These are phyloP conservation scores for Hypomesus transpacificus DNA, from an alignment of 2,113 vertebrate species.

Conservation along the genomic window DNA sequence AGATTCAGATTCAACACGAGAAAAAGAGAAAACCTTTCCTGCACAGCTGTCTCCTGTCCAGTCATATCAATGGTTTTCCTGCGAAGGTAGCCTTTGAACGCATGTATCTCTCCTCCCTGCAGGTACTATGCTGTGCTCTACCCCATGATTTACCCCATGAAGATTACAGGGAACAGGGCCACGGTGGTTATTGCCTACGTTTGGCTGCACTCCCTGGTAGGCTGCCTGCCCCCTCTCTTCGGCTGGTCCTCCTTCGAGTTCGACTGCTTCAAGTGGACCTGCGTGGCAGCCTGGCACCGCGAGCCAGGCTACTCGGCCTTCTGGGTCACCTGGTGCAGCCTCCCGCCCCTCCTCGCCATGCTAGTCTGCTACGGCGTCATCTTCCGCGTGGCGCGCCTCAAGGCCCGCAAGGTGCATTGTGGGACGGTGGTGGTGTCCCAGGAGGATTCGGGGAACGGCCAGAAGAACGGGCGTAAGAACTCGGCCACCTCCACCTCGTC, in stretches of 20 bases:
- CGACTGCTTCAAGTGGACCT: conserved; percentile 95
- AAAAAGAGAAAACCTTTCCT: too few relatives aligned
- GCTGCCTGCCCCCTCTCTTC: conserved; percentile 92
- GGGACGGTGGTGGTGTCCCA: conserved; percentile 80
- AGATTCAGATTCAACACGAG: too few relatives aligned
- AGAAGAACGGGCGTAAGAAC: conserved; percentile 86
- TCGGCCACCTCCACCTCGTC: conserved; percentile 93
- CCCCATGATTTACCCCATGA: conserved; percentile 98
- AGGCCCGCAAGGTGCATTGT: conserved; percentile 95
- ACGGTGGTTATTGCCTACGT: conserved; percentile 87
- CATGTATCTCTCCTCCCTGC: conserved; percentile 1
- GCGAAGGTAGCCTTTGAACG: too few relatives aligned
- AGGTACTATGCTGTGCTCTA: conserved; percentile 98
- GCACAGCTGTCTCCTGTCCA: too few relatives aligned
- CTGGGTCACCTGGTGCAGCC: conserved; percentile 91
- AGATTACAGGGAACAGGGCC: conserved; percentile 94
- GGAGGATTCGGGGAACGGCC: conserved; percentile 65
- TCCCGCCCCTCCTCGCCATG: conserved; percentile 86
- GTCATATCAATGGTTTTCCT: too few relatives aligned
- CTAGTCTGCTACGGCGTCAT: conserved; percentile 92
- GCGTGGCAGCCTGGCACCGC: conserved; percentile 91
- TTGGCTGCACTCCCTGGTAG: conserved; percentile 92
- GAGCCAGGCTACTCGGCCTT: conserved; percentile 86
- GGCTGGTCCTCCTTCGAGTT: conserved; percentile 96
- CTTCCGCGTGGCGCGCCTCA: conserved; percentile 92